A percentile compares a stretch with the other conserved stretches of the same genome.
Conservation (phyloP, 2,113 vertebrate genomes). For the Actinemys pallida region DNA sequence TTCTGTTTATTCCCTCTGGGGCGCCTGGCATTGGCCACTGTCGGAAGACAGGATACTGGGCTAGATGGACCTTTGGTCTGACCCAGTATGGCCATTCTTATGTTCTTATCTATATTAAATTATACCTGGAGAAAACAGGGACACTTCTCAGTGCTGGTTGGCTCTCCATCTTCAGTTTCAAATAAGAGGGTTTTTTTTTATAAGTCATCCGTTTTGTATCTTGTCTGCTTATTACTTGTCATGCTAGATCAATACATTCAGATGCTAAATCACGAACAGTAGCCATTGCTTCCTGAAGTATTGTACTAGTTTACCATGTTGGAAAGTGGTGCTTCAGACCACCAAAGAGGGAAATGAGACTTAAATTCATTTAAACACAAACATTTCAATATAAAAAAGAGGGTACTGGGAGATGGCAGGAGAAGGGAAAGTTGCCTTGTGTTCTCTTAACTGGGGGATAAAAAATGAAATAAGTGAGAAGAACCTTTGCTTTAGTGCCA, state of each 20-base stretch:
- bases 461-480: slow-evolving; percentile 19
- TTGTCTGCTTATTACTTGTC: neutral
- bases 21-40: no score
- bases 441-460: neutral
- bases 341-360: neutral
- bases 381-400: neutral
- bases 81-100: no score
- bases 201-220: neutral
- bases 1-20: no score
- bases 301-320: neutral
- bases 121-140: neutral
- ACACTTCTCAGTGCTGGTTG: neutral
- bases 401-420: neutral
- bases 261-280: neutral
- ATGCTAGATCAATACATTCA: neutral
- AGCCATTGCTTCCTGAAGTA: neutral
- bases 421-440: neutral
- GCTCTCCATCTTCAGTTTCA: neutral
- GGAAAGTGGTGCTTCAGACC: neutral
- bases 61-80: no score
- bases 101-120: neutral
- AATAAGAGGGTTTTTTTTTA: neutral
- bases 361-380: slow-evolving; percentile 2
- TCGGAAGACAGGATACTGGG: no score
- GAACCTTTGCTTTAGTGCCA: neutral